phyloP scores from a whole-genome alignment of 2,888 invertebrate genomes.

The Germaria angustata region DNA sequence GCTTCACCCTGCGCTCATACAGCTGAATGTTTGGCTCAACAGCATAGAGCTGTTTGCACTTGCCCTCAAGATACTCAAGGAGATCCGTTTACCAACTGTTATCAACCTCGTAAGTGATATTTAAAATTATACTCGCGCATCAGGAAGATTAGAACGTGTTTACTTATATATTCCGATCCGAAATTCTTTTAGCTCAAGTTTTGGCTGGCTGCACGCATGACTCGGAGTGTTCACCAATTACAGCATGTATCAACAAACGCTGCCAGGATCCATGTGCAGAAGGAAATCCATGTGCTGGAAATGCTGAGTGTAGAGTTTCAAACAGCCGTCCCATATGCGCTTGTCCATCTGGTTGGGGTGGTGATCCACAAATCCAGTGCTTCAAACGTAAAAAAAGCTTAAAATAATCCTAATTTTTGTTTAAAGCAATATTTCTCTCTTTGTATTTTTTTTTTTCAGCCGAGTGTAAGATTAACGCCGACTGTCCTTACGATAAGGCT shows the following conservation, averaged over 20 bases:
- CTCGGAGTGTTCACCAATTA: slow-evolving; percentile 87
- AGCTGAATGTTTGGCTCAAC: slow-evolving; percentile 87
- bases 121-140: too few relatives aligned
- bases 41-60: slow-evolving; percentile 88
- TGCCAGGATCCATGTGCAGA: slow-evolving; percentile 91
- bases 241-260: slow-evolving; percentile 88
- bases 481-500: slow-evolving; percentile 91
- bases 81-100: slow-evolving; percentile 90
- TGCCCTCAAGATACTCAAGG: slow-evolving; percentile 88
- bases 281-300: slow-evolving; percentile 88
- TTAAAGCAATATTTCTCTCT: background rate
- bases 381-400: slow-evolving; percentile 87
- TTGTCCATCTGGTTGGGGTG: slow-evolving; percentile 92
- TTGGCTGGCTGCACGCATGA: slow-evolving; percentile 87
- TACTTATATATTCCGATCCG: too few relatives aligned
- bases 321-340: slow-evolving; percentile 90
- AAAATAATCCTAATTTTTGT: background rate
- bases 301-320: slow-evolving; percentile 88
- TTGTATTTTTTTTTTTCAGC: slow-evolving; percentile 81
- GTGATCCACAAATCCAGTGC: slow-evolving; percentile 91
- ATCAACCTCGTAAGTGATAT: slow-evolving; percentile 74
- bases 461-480: slow-evolving; percentile 88
- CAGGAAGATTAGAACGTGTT: too few relatives aligned
- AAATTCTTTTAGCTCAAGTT: slow-evolving; percentile 73
- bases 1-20: slow-evolving; percentile 87